Percentiles rank a stretch among this genome's conserved stretches.
These are phyloP conservation scores for Phyllostomus discolor DNA, from an alignment of 2,113 vertebrate species.

Conservation along the genomic window DNA sequence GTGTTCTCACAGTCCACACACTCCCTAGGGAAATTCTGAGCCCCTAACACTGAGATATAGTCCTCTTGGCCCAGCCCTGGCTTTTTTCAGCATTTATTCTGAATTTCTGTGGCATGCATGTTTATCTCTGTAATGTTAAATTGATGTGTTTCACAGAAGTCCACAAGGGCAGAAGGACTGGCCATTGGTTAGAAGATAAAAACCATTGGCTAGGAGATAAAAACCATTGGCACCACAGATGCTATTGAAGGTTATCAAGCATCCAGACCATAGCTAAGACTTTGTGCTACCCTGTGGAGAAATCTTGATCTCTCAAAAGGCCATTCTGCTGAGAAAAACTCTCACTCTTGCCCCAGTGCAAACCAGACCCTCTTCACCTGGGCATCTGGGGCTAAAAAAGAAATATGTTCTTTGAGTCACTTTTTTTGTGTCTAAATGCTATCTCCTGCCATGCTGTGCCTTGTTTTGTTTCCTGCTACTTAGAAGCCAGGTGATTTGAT, in stretches of 20 bases:
- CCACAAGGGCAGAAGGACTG: background rate
- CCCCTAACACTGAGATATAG: background rate
- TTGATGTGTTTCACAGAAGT: background rate
- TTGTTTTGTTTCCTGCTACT: slow-evolving; percentile 28
- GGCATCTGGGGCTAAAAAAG: background rate
- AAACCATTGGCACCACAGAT: background rate
- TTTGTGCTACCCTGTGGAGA: background rate
- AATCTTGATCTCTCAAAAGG: background rate
- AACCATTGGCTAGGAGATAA: background rate
- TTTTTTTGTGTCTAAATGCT: background rate
- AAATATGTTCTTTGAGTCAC: background rate
- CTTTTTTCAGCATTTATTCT: background rate
- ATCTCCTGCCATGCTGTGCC: background rate
- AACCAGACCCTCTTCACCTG: background rate
- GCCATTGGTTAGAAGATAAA: background rate
- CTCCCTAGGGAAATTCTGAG: background rate
- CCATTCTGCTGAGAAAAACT: background rate
- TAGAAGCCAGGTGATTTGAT: slow-evolving; percentile 12
- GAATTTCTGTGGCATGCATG: background rate
- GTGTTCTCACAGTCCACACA: too few species aligned
- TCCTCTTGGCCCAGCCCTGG: background rate
- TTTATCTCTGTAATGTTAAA: background rate
- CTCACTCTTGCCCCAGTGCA: background rate
- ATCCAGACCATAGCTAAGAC: background rate
- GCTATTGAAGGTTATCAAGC: background rate